Base-by-base conservation (phyloP, 1,140 invertebrate species). In the Phenacoccus solenopsis region DNA sequence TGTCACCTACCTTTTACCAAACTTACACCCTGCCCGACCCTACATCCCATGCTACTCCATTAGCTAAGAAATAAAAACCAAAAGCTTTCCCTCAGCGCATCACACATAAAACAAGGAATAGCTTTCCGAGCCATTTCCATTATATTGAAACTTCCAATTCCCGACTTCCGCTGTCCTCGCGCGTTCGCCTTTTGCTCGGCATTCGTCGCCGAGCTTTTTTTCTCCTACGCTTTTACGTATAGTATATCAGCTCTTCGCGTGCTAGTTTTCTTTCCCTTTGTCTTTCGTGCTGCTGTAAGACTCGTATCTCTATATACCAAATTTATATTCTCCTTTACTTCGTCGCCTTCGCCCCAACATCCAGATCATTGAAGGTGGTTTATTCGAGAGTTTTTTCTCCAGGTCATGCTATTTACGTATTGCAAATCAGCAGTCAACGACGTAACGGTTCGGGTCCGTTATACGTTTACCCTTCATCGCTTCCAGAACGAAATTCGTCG, bases 31-130 rank as follows among this genome's bases (percentile, higher is more conserved):
- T 49, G 12, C 38, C 38, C 20, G 38, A 10, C 16, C 20, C 16
- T n/a, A 2, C 20, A 49, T 16, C 38, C 38, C 38, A 49, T 49
- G 12, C 38, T 49, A 49, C 38, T 49, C 38, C 38, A 49, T 49
- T 49, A 49, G 38, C 38, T 49, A 49, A 49, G 38, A 49, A 49
- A 49, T 49, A 49, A 49, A 49, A 49, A 49, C 38, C 38, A 49
- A 49, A 49, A 49, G 38, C 38, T 49, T 49, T 49, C 38, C 38
- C 38, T 49, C 38, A 49, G 38, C 38, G 38, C 38, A 49, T 49
- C 38, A 49, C 38, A 49, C 20, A 49, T 49, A 49, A 49, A 49
- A 49, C 38, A 49, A 49, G 38, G 38, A 49, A 49, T 49, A 49
- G 38, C 38, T 49, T 49, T 49, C 38, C 38, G 38, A 49, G 38